Conservation (phyloP, 2,888 invertebrate species). For the Dynastes maya region DNA sequence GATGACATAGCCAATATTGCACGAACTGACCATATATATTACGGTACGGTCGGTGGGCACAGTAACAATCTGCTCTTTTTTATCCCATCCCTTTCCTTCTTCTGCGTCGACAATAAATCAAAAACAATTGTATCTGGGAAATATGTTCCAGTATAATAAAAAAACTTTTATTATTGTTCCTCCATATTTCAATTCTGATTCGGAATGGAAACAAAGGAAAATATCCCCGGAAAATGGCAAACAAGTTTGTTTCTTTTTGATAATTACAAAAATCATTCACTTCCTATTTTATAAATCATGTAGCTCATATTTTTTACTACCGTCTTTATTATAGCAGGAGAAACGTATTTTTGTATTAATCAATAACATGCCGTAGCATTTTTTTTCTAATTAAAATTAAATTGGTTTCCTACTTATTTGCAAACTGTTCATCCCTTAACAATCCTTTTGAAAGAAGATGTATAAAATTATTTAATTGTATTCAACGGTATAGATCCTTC, state of each 20-base stretch:
- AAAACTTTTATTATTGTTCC: conserved; percentile 49
- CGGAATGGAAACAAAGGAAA: conserved; percentile 44
- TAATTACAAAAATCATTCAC: conserved; percentile 13
- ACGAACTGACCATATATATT: conserved; percentile 63
- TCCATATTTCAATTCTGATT: conserved; percentile 49
- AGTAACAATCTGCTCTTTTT: conserved; percentile 57
- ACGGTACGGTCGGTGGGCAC: conserved; percentile 61
- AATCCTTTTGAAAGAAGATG: no score
- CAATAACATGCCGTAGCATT: no score
- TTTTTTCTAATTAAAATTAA: no score
- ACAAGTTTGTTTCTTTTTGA: conserved; percentile 23
- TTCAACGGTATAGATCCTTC: no score
- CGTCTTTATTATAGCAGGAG: neutral
- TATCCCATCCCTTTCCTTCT: conserved; percentile 43
- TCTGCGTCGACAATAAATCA: conserved; percentile 58
- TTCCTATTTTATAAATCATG: conserved; percentile 28
- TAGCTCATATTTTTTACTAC: conserved; percentile 1
- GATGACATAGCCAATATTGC: conserved; percentile 67
- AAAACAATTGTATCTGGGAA: conserved; percentile 59
- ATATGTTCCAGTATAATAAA: conserved; percentile 55
- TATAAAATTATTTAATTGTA: no score
- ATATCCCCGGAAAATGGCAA: conserved; percentile 30
- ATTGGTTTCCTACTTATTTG: no score
- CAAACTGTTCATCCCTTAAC: no score
- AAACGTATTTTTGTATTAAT: neutral